Base-by-base conservation (phyloP, 2,113 vertebrate genomes). In the Amblyopsis rosae region DNA sequence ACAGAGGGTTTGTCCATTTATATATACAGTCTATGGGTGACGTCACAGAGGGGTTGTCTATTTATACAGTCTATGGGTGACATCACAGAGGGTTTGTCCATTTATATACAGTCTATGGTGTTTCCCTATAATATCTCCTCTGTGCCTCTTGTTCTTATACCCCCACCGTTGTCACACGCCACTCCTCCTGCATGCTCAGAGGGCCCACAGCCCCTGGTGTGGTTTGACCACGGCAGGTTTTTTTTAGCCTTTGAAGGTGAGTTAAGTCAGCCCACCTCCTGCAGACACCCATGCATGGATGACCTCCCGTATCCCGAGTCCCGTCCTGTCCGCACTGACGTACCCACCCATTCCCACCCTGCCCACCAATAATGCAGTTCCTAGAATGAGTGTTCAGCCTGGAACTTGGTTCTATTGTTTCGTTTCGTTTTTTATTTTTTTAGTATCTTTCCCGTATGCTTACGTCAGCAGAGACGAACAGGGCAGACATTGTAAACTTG, bases 201-300 rank as follows among this genome's bases (percentile, higher is more conserved):
- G 94, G 95, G 94, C 92, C 93, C 95, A 81, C 96, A 96, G 94
- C 96, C 96, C 94, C 94, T 98, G 95, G 95, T 98, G 86, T 98
- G 96, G 96, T 98, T 98, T 96, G 96, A 98, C 95, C 96, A 96
- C 91, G 95, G 96, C 94, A 97, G 96, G 93, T 98, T 98, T 96
- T 96, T 96, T 96, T 97, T 98, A 94, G 96, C 96, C 93, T 97
- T 98, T 90, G 96, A 98, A 96, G 96, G 96, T 98, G 95, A 98
- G 96, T 96, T 81, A 80, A 88, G 79, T 89, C 85, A 64, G 17
- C 62, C 15, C 8, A 19, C 6, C 65, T 49, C 15, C 77, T 63
- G 55, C 72, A 67, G 71, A 66, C 60, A 63, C n/a, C 11, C 68
- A 63, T 77, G 81, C 82, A 89, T 81, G 82, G 67, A 62, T 17